Evolutionary conservation across 2,797 vertebrate genomes (phyloP).

Genomic region (Psittacula derbiana): DNA sequence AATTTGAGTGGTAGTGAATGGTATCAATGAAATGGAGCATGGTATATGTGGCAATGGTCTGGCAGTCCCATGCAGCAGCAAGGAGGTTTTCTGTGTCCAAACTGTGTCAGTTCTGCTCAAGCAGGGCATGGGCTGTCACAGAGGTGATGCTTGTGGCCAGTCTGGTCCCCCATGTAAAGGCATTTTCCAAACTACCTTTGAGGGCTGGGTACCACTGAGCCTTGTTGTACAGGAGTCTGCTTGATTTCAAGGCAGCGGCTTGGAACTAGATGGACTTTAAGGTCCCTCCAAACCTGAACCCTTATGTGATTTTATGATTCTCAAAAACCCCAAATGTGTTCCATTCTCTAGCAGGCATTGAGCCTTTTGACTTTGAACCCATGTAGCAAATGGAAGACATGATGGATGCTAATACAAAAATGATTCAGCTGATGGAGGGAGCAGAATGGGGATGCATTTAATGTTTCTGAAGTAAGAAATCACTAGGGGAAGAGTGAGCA

Average conservation of each 20-base stretch:
- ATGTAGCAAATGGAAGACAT: neutral
- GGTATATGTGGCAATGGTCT: neutral
- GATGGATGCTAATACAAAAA: neutral
- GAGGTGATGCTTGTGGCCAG: neutral
- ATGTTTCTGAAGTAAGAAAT: neutral
- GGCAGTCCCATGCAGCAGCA: neutral
- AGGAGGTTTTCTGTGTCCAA: neutral
- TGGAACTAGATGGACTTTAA: neutral
- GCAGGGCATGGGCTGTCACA: no score
- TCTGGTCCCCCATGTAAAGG: neutral
- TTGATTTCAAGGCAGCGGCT: neutral
- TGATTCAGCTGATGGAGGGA: neutral
- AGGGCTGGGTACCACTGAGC: neutral
- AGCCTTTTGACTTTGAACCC: neutral
- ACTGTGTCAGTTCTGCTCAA: neutral
- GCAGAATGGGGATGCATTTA: neutral
- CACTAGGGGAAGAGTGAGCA: neutral
- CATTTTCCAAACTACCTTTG: neutral
- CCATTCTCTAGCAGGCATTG: neutral
- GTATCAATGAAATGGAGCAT: no score
- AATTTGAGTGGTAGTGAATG: neutral
- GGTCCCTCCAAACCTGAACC: neutral
- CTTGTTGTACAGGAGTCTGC: neutral
- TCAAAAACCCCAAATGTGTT: neutral
- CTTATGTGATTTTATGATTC: neutral